A percentile compares a stretch with the other conserved stretches of the same genome.
These are phyloP conservation scores for Morelia viridis DNA, from an alignment of 2,797 vertebrate genomes.

Conservation along the genomic window DNA sequence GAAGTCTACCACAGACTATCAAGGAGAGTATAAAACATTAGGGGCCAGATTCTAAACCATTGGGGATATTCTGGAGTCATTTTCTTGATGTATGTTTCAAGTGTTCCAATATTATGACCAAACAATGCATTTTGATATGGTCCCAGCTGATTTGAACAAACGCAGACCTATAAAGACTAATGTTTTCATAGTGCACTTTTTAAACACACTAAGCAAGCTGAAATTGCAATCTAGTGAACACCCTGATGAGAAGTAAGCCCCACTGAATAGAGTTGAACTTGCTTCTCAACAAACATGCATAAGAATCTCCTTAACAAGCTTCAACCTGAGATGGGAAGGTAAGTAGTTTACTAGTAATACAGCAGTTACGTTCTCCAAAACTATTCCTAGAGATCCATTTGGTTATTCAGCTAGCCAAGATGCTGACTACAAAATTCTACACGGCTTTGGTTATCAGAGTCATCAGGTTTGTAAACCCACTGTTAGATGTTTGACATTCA, in stretches of 20 bases:
- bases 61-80: conserved; percentile 50
- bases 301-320: not conserved
- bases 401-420: conserved; percentile 43
- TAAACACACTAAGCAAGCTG: conserved; percentile 49
- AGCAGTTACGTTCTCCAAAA: conserved; percentile 47
- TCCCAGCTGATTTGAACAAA: conserved; percentile 53
- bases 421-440: conserved; percentile 62
- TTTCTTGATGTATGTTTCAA: conserved; percentile 58
- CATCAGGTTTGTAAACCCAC: conserved; percentile 47
- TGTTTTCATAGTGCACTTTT: conserved; percentile 39
- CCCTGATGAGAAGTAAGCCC: not conserved
- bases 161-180: conserved; percentile 53
- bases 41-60: conserved; percentile 41
- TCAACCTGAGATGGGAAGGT: not conserved
- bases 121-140: conserved; percentile 65
- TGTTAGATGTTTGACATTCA: conserved; percentile 20
- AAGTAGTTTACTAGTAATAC: conserved; percentile 50
- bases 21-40: not conserved
- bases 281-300: not conserved
- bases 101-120: conserved; percentile 52
- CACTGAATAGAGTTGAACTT: not conserved
- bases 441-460: conserved; percentile 56
- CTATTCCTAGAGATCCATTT: conserved; percentile 54
- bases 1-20: not conserved
- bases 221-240: not conserved